Evolutionary conservation across 1,140 invertebrate genomes (phyloP), one percentile per base, ranked within the genome.

Genomic region (Frieseomelitta varia): DNA sequence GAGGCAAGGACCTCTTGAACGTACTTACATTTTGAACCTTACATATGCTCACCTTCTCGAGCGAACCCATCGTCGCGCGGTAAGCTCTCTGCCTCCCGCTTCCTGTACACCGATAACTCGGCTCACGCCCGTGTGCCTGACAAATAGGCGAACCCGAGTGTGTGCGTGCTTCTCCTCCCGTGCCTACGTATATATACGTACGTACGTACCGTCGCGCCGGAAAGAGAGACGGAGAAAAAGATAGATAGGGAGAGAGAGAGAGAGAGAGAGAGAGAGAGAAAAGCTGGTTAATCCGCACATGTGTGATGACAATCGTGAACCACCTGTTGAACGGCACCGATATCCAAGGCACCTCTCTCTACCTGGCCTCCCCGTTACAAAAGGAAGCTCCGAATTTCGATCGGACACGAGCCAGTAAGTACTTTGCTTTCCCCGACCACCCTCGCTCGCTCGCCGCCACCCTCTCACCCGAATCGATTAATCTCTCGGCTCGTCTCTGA

Each of bases 251-350:
- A 81, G 69, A 74, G 73, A 79, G 77, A 51, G 85, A 82, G 79
- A 76, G 53, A 84, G 63, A 74, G 53, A 75, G 73, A 84, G 67
- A 78, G 24, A 84, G 61, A 79, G 81, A 85, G 73, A 72, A 68
- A 34, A 34, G 79, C 21, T 82, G 85, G 86, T 88, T 90, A 89
- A 90, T 91, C 84, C 85, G 82, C 84, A 91, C 88, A 91, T 91
- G 87, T 91, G 89, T 84, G 88, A 91, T 88, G 89, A 89, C 89
- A 91, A 91, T 90, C 90, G 88, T 77, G 86, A 89, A 86, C 89
- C 89, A 91, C 90, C 88, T 90, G 90, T 91, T 90, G 90, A 89
- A 90, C 84, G 53, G 72, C 80, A 58, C 88, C 88, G 85, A 90
- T 90, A 90, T 61, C 85, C 73, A 85, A 75, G 63, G 51, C 74